These are phyloP conservation scores for Melanophora roralis DNA, from an alignment of 2,888 invertebrate genomes.

Conservation along the genomic window DNA sequence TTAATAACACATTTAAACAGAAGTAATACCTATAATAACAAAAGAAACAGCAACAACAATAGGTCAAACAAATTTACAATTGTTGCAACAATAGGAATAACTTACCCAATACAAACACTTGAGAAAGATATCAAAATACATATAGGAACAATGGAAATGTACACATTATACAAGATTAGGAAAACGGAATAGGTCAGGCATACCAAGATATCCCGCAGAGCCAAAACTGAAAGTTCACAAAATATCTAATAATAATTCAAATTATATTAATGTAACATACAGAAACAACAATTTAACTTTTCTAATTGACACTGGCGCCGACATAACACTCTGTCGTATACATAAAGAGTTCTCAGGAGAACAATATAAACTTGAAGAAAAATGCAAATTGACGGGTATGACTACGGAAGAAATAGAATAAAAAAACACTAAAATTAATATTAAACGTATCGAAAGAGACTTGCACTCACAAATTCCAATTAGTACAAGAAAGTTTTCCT, in stretches of 20 bases:
- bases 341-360: too few relatives aligned
- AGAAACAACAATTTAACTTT: neutral
- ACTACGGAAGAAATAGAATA: neutral
- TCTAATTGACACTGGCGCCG: conserved; percentile 8
- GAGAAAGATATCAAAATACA: too few relatives aligned
- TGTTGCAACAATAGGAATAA: too few relatives aligned
- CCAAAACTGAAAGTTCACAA: neutral
- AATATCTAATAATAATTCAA: neutral
- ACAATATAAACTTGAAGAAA: too few relatives aligned
- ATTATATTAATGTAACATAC: neutral
- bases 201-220: neutral
- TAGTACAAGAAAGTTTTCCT: too few relatives aligned
- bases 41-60: neutral
- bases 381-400: too few relatives aligned
- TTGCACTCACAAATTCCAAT: too few relatives aligned
- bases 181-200: neutral
- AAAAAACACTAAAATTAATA: too few relatives aligned
- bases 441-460: too few relatives aligned
- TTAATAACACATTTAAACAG: neutral
- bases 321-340: conserved; percentile 1
- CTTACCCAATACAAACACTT: too few relatives aligned
- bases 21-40: neutral
- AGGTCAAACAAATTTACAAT: neutral
- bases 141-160: neutral
- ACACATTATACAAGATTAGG: neutral